These are phyloP conservation scores for Pseudachorutes palmiensis DNA, from an alignment of 1,140 invertebrate genomes.

Conservation along the genomic window DNA sequence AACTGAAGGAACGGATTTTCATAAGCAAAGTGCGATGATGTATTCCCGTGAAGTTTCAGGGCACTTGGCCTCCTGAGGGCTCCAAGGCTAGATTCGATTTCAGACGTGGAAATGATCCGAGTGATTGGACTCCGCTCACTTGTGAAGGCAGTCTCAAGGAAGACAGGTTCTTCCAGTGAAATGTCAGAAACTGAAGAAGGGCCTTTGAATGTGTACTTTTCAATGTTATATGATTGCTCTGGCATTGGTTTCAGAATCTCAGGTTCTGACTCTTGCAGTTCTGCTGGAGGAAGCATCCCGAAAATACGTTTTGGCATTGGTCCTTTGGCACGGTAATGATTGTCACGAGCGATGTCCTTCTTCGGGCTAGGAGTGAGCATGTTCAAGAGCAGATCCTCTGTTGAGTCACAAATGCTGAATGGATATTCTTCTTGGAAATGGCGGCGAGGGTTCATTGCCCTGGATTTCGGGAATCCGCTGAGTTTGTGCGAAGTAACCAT, in stretches of 20 bases:
- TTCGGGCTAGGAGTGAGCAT: slow-evolving; percentile 29
- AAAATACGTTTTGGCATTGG: neutral
- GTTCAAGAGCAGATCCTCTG: slow-evolving; percentile 33
- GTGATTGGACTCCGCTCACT: slow-evolving; percentile 30
- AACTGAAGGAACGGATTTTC: slow-evolving; percentile 36
- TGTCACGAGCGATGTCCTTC: neutral
- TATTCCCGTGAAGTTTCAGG: neutral
- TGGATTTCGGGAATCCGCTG: neutral
- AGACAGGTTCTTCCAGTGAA: neutral
- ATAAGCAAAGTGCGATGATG: slow-evolving; percentile 24
- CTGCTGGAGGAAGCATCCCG: neutral
- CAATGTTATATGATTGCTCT: slow-evolving; percentile 21
- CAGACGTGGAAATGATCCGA: slow-evolving; percentile 32
- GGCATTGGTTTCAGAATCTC: slow-evolving; percentile 25
- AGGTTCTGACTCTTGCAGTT: neutral
- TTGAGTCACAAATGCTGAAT: slow-evolving; percentile 33
- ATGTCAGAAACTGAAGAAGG: neutral
- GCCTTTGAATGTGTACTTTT: slow-evolving; percentile 11
- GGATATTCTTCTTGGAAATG: slow-evolving; percentile 30
- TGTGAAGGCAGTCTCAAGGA: slow-evolving; percentile 32
- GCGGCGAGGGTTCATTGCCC: neutral
- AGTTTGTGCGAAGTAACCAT: no score
- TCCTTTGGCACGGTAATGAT: neutral
- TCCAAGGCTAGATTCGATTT: slow-evolving; percentile 24
- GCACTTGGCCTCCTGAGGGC: neutral